Base-by-base conservation (phyloP, 2,113 vertebrate genomes). In the Alouatta palliata region DNA sequence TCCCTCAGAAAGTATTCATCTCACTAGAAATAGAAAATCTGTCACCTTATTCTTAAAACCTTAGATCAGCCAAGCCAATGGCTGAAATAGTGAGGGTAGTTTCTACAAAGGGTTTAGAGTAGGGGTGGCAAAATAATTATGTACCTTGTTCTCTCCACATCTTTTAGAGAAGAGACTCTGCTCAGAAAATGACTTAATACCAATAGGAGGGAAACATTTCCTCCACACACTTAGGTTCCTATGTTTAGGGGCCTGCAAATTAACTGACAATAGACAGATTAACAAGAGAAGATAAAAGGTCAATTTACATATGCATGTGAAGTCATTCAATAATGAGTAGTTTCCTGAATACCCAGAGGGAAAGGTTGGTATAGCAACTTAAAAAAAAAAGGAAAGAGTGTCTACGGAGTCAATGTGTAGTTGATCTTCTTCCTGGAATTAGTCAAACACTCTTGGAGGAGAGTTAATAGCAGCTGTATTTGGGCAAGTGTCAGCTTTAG, bases 1-100 rank as follows among this genome's bases (percentile, higher is more conserved):
- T 88, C 87, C 85, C 82, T 88, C 94, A 96, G 86, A 93, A 93
- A 94, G 58, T 84, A 86, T 92, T 97, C 54, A 88, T 40, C 35
- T 92, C 49, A 93, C n/a, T 80, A 47, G 30, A 82, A 95, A 89
- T 93, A 98, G 94, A 83, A 97, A 95, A 94, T 43, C 93, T 66
- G 64, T 80, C 97, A 86, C 27, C 47, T 96, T 95, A 95, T 96
- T 47, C 96, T 98, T 94, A 45, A 77, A n/a, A 93, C 25, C 56
- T 96, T 95, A 75, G 21, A 94, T 90, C 45, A 37, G 19, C 49
- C 68, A 77, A 43, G 35, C 25, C 86, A 83, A 61, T 68, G 81
- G 54, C 77, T 87, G 86, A 64, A 87, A 93, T 25, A 93, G 95
- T 61, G 81, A 95, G 37, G 88, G 37, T 30, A 85, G n/a, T 79